Evolutionary conservation across 2,888 invertebrate species (phyloP).

Genomic region (Trimorus sp.): DNA sequence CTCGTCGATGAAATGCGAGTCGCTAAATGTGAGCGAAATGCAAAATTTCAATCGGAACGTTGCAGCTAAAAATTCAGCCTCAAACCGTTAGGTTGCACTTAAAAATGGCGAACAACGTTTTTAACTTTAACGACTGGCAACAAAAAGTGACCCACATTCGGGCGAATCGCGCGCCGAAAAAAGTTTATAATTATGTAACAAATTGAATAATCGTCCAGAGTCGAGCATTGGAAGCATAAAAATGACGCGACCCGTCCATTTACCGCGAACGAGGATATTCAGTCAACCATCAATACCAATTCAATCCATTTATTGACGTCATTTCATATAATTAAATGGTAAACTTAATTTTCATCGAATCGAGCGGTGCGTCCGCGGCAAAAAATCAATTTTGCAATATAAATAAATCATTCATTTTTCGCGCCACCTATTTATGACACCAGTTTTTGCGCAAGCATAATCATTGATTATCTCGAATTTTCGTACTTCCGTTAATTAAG

Average conservation of each 20-base stretch:
- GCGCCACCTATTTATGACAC: constrained; percentile 26
- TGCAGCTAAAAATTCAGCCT: no score
- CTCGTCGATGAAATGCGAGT: no score
- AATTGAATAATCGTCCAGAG: constrained; percentile 12
- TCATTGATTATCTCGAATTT: constrained; percentile 36
- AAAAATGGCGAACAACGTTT: background rate
- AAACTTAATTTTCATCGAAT: constrained; percentile 45
- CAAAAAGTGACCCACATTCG: no score
- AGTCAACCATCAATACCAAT: constrained; percentile 43
- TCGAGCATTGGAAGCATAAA: constrained; percentile 24
- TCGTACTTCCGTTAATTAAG: constrained; percentile 36
- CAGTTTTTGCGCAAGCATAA: constrained; percentile 31
- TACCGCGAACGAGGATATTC: constrained; percentile 42
- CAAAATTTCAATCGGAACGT: no score
- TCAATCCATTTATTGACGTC: constrained; percentile 53
- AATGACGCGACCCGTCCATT: constrained; percentile 39
- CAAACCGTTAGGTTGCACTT: no score
- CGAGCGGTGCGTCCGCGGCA: constrained; percentile 10
- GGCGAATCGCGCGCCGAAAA: background rate
- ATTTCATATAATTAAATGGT: constrained; percentile 40
- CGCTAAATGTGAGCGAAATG: no score
- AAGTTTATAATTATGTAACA: constrained; percentile 16
- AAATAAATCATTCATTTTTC: constrained; percentile 29
- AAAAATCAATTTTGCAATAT: constrained; percentile 49
- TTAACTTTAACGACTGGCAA: background rate